phyloP scores from a whole-genome alignment of 2,888 invertebrate species.

The Drosophila mercatorum region DNA sequence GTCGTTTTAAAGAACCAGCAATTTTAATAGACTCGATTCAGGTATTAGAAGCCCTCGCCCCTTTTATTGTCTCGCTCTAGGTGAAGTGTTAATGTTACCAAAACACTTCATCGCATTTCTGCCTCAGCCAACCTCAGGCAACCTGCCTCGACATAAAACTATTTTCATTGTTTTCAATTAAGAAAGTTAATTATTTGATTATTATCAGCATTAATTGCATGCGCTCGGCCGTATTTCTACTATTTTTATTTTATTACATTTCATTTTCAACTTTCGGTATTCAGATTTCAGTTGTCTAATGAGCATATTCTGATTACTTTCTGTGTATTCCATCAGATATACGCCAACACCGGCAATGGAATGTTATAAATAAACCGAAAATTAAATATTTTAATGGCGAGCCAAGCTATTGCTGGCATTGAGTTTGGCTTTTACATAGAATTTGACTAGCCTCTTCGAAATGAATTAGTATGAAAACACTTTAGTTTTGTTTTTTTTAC shows the following conservation, averaged over 20 bases:
- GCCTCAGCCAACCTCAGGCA: background rate
- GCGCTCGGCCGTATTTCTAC: constrained; percentile 31
- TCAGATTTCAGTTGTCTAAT: constrained; percentile 39
- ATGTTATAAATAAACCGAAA: constrained; percentile 29
- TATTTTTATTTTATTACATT: constrained; percentile 24
- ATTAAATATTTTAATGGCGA: constrained; percentile 52
- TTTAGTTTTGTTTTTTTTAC: background rate
- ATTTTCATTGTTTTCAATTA: constrained; percentile 83
- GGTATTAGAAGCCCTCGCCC: constrained; percentile 40
- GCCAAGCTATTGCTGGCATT: constrained; percentile 32
- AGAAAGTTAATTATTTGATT: constrained; percentile 83
- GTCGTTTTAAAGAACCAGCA: constrained; percentile 72
- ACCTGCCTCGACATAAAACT: constrained; percentile 54
- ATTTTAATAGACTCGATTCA: constrained; percentile 69
- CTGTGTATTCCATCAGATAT: constrained; percentile 25
- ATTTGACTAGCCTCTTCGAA: constrained; percentile 19
- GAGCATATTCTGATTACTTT: constrained; percentile 63
- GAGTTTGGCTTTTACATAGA: constrained; percentile 56
- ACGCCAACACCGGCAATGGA: constrained; percentile 13
- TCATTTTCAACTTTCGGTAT: constrained; percentile 33
- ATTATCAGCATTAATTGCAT: constrained; percentile 82
- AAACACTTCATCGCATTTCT: constrained; percentile 60
- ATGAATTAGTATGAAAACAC: background rate
- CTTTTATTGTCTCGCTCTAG: constrained; percentile 18
- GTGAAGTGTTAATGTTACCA: constrained; percentile 76